Evolutionary conservation across 2,113 vertebrate genomes (phyloP), one percentile per base, ranked within the genome.

Genomic region (Peromyscus leucopus): DNA sequence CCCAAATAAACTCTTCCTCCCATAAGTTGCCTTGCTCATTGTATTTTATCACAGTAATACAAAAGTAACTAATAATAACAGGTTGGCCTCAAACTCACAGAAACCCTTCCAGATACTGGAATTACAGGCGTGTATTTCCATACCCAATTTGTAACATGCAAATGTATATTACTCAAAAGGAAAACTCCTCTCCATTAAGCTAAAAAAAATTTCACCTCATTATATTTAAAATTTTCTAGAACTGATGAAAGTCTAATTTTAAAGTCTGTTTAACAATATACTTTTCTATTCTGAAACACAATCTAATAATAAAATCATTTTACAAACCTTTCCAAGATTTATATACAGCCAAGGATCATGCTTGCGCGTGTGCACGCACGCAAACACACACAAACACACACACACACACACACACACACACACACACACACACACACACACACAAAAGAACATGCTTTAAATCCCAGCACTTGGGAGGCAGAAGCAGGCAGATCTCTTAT

Each of bases 191-290:
- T 46, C 7, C n/a, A 63, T 85, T 42, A 85, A 63, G 57, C 24
- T 42, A 31, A 59, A 39, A 55, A 83, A 28, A 85, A 31, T 0
- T 46, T 65, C 15, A 88, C 33, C 48, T 57, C 33, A 88, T 31
- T 36, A 67, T 46, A 86, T 59, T 87, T 85, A 85, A 82, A 63
- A 71, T 7, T 83, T 90, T 36, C 57, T 42, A 93, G 65, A 84
- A 76, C 24, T 67, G 28, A 28, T 80, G 21, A 33, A 67, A 33
- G 31, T 36, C 48, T 80, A 55, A 79, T 84, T 94, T 94, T 74
- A 95, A 96, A 91, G 76, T 88, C 21, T 26, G 3, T 94, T 96
- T 94, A 94, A 95, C 84, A 75, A 11, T 13, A 1, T 2, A 26
- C 10, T 31, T 31, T 76, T 89, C 24, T 69, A 91, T 89, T 95